Base-by-base conservation (phyloP, 2,888 invertebrate species). In the Oscheius sp. region DNA sequence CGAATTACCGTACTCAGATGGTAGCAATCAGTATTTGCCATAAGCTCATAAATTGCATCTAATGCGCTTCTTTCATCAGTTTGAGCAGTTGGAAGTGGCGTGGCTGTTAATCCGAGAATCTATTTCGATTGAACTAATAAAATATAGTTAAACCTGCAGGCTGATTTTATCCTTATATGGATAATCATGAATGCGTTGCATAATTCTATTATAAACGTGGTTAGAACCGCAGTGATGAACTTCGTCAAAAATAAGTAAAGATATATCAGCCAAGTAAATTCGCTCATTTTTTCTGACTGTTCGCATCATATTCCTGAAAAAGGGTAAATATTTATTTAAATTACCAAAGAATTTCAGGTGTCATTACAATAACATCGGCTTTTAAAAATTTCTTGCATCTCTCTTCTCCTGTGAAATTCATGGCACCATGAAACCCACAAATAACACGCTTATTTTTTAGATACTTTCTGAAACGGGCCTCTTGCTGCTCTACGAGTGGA, bases 191-290 rank as follows among this genome's bases (percentile, higher is more conserved):
- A 75, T 69, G 37, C 69, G 31, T 8, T 61, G 48, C 34, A 71
- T 64, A 25, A 78, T 64, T 12, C 50, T 48, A 0, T 66, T 70
- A 39, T 78, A 78, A 31, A 75, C 72, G 58, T 75, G 75, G 5
- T 42, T 37, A 27, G 79, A 74, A 65, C 76, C 74, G 8, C 82
- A 80, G 57, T 81, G 81, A 12, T 65, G 57, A 17, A 84, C 82
- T 65, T 85, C 85, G 69, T 85, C 85, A 46, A 85, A 76, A 12
- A 85, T 71, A 12, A 85, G 53, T 73, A 85, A 65, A 8, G 84
- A 81, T 55, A 85, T 78, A 64, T 84, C 83, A 12, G 74, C 65
- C 15, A 85, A 46, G 65, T 76, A 85, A 48, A 84, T 53, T 27
- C 80, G 78, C 46, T 85, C 82, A n/a, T 55, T 52, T 33, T 64